Evolutionary conservation across 2,113 vertebrate species (phyloP).

Genomic region (Rhagologus leucostigma): DNA sequence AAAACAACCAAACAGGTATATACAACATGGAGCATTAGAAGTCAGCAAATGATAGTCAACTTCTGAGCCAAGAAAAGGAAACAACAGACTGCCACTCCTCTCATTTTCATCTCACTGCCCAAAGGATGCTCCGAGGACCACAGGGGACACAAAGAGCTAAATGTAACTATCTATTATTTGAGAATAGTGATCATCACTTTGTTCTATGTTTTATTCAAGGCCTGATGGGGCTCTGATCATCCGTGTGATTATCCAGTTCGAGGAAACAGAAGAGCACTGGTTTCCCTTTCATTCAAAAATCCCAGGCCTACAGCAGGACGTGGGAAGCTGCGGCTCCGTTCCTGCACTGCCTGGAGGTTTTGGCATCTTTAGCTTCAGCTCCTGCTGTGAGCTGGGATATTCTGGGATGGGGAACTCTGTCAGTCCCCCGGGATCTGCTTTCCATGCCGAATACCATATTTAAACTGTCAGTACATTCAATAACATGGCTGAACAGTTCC

Average conservation of each 20-base stretch:
- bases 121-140: background rate
- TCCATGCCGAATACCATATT: background rate
- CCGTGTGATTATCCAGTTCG: accelerated
- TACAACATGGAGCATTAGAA: background rate
- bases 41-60: background rate
- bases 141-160: background rate
- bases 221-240: background rate
- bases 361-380: background rate
- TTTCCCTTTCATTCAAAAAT: background rate
- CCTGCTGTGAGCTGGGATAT: background rate
- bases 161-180: background rate
- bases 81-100: background rate
- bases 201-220: background rate
- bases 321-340: background rate
- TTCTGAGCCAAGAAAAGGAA: background rate
- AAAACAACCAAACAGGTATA: background rate
- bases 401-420: background rate
- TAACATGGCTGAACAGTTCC: background rate
- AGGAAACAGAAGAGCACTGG: background rate
- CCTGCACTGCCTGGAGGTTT: background rate
- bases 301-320: background rate
- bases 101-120: background rate
- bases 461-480: background rate
- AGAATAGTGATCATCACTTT: background rate
- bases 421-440: background rate